Evolutionary conservation across 2,888 invertebrate genomes (phyloP), one percentile per base, ranked within the genome.

Genomic region (Hetaerina titia): DNA sequence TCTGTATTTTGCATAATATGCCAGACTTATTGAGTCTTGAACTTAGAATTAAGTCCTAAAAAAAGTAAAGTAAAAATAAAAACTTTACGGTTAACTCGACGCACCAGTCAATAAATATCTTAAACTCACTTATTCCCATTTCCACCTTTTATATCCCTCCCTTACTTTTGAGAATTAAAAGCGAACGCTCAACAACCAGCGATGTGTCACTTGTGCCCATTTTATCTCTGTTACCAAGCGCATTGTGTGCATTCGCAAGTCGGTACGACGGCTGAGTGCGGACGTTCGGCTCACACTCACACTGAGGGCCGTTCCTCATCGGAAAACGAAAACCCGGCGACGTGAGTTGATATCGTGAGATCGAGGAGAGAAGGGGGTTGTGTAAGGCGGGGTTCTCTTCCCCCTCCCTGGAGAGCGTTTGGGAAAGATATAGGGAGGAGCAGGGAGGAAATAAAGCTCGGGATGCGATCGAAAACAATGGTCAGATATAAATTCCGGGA

Each of bases 381-480:
- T 45, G 45, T 45, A 81, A 81, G 74, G 13, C 8, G 7, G 31
- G 81, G 81, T 81, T 81, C 25, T 31, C 25, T 22, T 17, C n/a
- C 69, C 81, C 11, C 81, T 31, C 31, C 25, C 25, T 6, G 13
- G 25, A 31, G 25, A 81, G 13, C 81, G 45, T 45, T 45, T 45
- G 31, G 81, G 22, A 31, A 81, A 81, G 31, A 81, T 7, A 15
- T 31, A 25, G 81, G 13, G 81, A 4, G 81, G 31, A 81, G 8
- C 74, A n/a, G 25, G 81, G 81, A 15, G 81, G 81, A 31, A 31
- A 81, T 81, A 81, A 81, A 81, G 22, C 81, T 81, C 81, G 11
- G 81, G 81, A 81, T 81, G 81, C 81, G 81, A 81, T 81, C 81
- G 81, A 31, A 81, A 81, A 81, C 81, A 81, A 81, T 81, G 81